Percentiles rank a stretch among this genome's conserved stretches.
Evolutionary conservation across 1,140 invertebrate genomes (phyloP).

Genomic region (Drosophila dunni): DNA sequence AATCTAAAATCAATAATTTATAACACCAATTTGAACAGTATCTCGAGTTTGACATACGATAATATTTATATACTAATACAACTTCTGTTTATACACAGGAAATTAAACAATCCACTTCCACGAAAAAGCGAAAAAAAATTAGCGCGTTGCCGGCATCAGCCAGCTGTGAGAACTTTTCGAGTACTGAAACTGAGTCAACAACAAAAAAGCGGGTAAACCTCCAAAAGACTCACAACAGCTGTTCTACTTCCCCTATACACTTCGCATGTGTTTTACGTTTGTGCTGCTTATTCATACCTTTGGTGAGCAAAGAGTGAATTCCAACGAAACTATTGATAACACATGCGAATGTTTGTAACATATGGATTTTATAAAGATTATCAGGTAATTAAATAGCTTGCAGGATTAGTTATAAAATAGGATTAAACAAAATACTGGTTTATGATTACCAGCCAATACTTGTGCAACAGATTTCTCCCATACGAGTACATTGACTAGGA

Average conservation of each 20-base stretch:
- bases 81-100: not conserved
- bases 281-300: slow-evolving; percentile 10
- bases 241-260: not conserved
- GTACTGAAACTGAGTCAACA: slow-evolving; percentile 44
- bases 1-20: not conserved
- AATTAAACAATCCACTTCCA: slow-evolving; percentile 1
- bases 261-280: not conserved
- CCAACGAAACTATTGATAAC: too few species aligned
- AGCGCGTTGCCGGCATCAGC: slow-evolving; percentile 58
- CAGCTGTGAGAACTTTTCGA: slow-evolving; percentile 66
- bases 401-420: too few species aligned
- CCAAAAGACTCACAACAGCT: slow-evolving; percentile 1
- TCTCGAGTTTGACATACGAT: not conserved
- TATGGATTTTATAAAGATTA: too few species aligned
- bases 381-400: too few species aligned
- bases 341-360: too few species aligned
- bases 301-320: too few species aligned
- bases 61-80: slow-evolving; percentile 3
- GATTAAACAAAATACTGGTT: too few species aligned
- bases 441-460: too few species aligned
- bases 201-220: slow-evolving; percentile 8
- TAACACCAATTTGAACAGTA: slow-evolving; percentile 2
- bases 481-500: too few species aligned
- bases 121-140: not conserved
- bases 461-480: too few species aligned